Base-by-base conservation (phyloP, 35 echinoderm and acorn worm species). In the Strongylocentrotus purpuratus region DNA sequence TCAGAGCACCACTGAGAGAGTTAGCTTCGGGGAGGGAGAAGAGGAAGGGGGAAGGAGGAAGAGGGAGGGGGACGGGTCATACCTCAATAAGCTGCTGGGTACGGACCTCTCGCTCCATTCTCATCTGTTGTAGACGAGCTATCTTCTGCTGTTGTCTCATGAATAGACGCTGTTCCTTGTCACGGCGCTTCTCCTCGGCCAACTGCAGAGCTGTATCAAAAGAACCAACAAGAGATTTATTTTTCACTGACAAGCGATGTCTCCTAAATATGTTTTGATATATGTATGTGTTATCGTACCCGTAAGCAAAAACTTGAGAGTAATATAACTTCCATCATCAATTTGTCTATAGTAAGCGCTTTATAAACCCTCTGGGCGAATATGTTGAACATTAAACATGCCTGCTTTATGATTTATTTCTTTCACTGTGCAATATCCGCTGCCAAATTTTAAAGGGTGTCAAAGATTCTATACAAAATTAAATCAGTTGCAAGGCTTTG, bases 41-140 rank as follows among this genome's bases (percentile, higher is more conserved):
- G 48, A 11, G 28, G 45, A 96, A 93, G 50, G 33, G 65, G 14
- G 55, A 86, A 45, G 33, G 22, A 58, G 46, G 7, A 4, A 33
- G 61, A 33, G 9, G 14, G 95, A 70, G 32, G 20, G 33, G 89
- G 87, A 18, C 25, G 28, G 31, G 17, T 12, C 91, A 33, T 96
- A 99, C 98, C 98, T 99, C 98, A 33, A 99, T 94, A 70, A 97
- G 95, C 35, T 99, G 98, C 48, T 99, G 98, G 32, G 97, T 94
- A 85, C 98, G 71, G 92, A 99, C 95, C 87, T 99, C 98, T 46
- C 97, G 85, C 46, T 99, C 98, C 85, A 99, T 85, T 32, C 98
- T 87, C 86, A 99, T 58, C 86, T 99, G 98, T 94, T 99, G 96
- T 88, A 99, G 47, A 15, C 98, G 61, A n/a, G 95, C 94, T 6